These are phyloP conservation scores for Pollimyrus isidori DNA, from an alignment of 2,113 vertebrate genomes.

Conservation along the genomic window DNA sequence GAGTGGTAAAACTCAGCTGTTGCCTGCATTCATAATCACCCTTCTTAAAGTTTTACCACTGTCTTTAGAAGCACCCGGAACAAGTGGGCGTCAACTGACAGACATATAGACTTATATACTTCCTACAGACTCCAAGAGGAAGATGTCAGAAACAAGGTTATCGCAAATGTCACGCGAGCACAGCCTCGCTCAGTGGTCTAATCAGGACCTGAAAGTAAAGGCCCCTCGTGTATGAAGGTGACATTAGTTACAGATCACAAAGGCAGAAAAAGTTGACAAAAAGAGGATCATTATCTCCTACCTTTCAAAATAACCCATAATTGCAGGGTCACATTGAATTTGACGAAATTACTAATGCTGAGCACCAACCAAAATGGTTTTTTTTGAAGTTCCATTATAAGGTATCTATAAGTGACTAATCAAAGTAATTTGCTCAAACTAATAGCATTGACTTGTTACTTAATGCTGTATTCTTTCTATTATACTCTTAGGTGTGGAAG, in stretches of 20 bases:
- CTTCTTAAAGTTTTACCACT: not conserved
- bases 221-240: slow-evolving; percentile 30
- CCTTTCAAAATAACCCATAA: slow-evolving; percentile 59
- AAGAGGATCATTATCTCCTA: slow-evolving; percentile 50
- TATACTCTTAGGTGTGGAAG: slow-evolving; percentile 10
- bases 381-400: slow-evolving; percentile 45
- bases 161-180: not conserved
- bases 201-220: slow-evolving; percentile 8
- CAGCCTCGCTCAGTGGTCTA: not conserved
- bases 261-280: slow-evolving; percentile 46
- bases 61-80: not conserved
- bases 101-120: not conserved
- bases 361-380: slow-evolving; percentile 37
- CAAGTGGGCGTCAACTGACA: not conserved
- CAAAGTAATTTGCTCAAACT: slow-evolving; percentile 64
- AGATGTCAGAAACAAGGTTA: too few species aligned
- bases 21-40: not conserved
- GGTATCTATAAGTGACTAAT: slow-evolving; percentile 54
- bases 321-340: slow-evolving; percentile 40
- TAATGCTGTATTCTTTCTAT: slow-evolving; percentile 24
- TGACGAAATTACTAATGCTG: slow-evolving; percentile 45
- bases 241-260: slow-evolving; percentile 38
- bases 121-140: not conserved
- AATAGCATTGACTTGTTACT: slow-evolving; percentile 37
- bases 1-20: not conserved